Conservation (phyloP, 2,888 invertebrate genomes). For the Strigamia transsilvanica region DNA sequence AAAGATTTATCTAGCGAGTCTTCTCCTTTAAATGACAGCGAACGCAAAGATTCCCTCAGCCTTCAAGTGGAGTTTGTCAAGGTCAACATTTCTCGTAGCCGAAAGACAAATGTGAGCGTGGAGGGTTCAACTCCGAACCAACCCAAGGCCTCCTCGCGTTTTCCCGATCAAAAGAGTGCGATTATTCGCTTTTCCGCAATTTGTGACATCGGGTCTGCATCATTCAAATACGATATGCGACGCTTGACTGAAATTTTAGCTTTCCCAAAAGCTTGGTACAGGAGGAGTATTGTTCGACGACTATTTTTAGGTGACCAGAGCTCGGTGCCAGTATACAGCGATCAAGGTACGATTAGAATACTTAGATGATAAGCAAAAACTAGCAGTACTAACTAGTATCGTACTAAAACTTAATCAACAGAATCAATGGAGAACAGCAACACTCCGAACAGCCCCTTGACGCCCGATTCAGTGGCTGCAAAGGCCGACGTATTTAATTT, state of each 20-base stretch:
- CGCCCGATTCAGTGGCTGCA: conserved; percentile 53
- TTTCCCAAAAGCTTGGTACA: conserved; percentile 98
- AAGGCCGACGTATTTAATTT: conserved; percentile 55
- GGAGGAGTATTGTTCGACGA: conserved; percentile 88
- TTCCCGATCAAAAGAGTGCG: conserved; percentile 66
- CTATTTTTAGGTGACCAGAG: conserved; percentile 94
- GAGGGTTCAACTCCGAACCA: conserved; percentile 81
- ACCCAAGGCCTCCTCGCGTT: conserved; percentile 40
- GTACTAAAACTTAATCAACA: conserved; percentile 53
- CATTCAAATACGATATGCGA: conserved; percentile 98
- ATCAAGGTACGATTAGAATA: conserved; percentile 57
- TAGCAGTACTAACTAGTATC: not conserved
- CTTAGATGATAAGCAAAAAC: not conserved
- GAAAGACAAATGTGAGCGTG: conserved; percentile 91
- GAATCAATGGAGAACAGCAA: conserved; percentile 58
- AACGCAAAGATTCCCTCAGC: conserved; percentile 93
- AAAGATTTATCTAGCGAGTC: conserved; percentile 57
- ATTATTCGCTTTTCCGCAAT: conserved; percentile 92
- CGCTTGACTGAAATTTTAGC: conserved; percentile 95
- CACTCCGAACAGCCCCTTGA: conserved; percentile 56
- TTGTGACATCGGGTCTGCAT: conserved; percentile 93
- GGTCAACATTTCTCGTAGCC: conserved; percentile 89
- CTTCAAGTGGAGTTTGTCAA: conserved; percentile 97
- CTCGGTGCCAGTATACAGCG: conserved; percentile 61
- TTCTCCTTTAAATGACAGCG: conserved; percentile 74